These are phyloP conservation scores for Aramus guarauna DNA, from an alignment of 2,113 vertebrate species.

Conservation along the genomic window DNA sequence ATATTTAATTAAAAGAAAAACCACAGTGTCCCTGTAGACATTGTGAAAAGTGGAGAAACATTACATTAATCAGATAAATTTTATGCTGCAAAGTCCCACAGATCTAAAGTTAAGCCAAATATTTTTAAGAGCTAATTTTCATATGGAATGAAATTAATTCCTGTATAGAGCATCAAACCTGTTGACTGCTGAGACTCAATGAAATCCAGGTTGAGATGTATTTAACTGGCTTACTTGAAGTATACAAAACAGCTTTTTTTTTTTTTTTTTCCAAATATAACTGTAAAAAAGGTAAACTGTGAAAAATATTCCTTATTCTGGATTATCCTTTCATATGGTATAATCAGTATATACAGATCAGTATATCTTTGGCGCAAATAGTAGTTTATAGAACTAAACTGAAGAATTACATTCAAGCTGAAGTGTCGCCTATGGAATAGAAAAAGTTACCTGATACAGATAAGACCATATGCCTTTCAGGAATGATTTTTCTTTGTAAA, in stretches of 20 bases:
- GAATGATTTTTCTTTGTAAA: background rate
- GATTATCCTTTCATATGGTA: background rate
- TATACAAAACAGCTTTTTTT: background rate
- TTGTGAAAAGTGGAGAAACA: background rate
- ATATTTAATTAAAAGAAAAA: background rate
- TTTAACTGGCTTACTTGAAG: background rate
- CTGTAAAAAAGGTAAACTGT: background rate
- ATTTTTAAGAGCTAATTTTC: background rate
- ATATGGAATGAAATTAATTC: background rate
- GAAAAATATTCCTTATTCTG: background rate
- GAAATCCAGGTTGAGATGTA: background rate
- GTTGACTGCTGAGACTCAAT: background rate
- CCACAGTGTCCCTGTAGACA: background rate
- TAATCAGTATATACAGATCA: background rate
- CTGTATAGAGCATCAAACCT: background rate
- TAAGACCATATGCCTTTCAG: background rate
- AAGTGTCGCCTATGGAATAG: background rate
- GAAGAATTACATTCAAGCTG: background rate
- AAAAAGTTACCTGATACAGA: constrained; percentile 12
- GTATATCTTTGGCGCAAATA: background rate
- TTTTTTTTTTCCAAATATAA: background rate
- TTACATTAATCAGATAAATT: background rate
- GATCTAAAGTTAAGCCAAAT: background rate
- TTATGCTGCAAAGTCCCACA: background rate
- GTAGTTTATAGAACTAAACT: constrained; percentile 56